Evolutionary conservation across 1,140 invertebrate genomes (phyloP).

Genomic region (Brachionus asplanchnoidis): DNA sequence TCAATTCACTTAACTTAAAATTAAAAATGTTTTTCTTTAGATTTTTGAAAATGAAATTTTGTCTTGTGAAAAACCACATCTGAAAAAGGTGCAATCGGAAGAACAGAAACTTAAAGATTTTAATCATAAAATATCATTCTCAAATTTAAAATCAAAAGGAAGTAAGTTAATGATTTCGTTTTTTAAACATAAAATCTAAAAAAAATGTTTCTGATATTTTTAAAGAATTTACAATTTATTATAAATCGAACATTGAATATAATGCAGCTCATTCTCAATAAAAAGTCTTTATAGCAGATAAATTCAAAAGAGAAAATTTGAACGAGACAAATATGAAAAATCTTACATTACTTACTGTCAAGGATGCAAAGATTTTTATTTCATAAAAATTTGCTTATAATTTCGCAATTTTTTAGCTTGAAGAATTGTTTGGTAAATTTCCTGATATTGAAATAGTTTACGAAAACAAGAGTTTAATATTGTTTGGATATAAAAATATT

Average conservation of each 20-base stretch:
- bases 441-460: not conserved
- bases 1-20: not conserved
- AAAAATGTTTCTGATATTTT: too few species aligned
- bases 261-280: not conserved
- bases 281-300: not conserved
- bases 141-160: not conserved
- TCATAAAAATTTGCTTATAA: not conserved
- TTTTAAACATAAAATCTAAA: not conserved
- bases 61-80: not conserved
- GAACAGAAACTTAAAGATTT: not conserved
- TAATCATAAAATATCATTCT: not conserved
- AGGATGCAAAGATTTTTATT: not conserved
- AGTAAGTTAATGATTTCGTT: not conserved
- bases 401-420: not conserved
- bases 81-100: not conserved
- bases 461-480: not conserved
- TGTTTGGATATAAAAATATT: not conserved
- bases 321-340: not conserved
- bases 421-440: not conserved
- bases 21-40: not conserved
- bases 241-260: not conserved
- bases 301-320: not conserved
- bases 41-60: not conserved
- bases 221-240: constrained; percentile 1
- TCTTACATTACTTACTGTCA: not conserved